Evolutionary conservation across 2,113 vertebrate genomes (phyloP).

Genomic region (Nanorana parkeri): DNA sequence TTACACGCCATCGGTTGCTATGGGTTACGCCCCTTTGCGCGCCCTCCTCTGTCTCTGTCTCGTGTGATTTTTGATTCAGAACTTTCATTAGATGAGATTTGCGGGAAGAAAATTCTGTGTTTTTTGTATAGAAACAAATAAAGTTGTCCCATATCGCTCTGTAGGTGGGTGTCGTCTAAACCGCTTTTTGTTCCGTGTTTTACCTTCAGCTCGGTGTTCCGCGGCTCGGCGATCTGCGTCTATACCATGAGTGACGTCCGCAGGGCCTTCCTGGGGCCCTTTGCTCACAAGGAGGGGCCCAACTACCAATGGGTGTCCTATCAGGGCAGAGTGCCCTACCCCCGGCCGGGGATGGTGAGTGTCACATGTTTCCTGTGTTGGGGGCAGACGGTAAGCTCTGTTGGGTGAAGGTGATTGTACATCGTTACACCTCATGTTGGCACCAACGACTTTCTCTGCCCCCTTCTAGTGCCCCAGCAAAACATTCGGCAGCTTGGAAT

Average conservation of each 20-base stretch:
- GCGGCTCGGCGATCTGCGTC: slow-evolving; percentile 91
- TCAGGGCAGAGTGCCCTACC: slow-evolving; percentile 95
- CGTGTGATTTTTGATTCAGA: no score
- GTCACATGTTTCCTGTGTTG: no score
- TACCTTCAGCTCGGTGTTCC: slow-evolving; percentile 85
- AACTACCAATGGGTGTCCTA: slow-evolving; percentile 97
- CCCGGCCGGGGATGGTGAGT: slow-evolving; percentile 94
- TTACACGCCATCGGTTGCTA: no score
- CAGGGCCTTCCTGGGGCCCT: slow-evolving; percentile 94
- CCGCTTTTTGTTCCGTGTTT: slow-evolving; percentile 1
- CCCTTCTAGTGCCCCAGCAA: slow-evolving; percentile 90
- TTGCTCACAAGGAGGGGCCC: slow-evolving; percentile 97
- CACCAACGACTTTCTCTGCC: background rate
- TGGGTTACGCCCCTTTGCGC: no score
- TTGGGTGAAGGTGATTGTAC: no score
- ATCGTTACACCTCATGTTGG: no score
- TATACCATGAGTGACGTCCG: slow-evolving; percentile 97
- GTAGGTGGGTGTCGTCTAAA: no score
- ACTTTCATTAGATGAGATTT: no score
- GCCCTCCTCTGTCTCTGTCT: no score
- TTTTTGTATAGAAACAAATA: no score
- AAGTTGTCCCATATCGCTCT: no score
- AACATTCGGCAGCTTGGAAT: slow-evolving; percentile 93
- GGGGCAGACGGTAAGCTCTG: background rate
- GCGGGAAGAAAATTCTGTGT: no score